These are phyloP conservation scores for Tamandua tetradactyla DNA, from an alignment of 2,797 vertebrate genomes.

Conservation along the genomic window DNA sequence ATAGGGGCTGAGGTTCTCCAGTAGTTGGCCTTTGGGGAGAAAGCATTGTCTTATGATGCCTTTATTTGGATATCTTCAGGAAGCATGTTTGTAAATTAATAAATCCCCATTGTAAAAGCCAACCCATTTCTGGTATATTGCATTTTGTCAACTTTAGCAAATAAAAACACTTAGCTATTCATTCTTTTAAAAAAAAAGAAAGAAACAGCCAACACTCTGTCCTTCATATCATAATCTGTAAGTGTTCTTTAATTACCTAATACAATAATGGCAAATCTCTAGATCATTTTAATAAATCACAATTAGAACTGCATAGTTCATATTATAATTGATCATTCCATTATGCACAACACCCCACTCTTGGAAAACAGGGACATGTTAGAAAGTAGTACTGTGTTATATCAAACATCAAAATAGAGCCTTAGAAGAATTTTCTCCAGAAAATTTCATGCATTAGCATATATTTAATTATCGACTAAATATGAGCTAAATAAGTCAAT, in stretches of 20 bases:
- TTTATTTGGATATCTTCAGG: too few relatives aligned
- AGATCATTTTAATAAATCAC: conserved; percentile 38
- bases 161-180: neutral
- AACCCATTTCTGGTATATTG: too few relatives aligned
- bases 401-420: neutral
- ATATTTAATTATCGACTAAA: neutral
- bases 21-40: too few relatives aligned
- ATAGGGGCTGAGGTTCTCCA: too few relatives aligned
- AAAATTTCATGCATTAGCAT: neutral
- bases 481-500: neutral
- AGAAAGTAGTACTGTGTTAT: neutral
- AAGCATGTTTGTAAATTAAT: too few relatives aligned
- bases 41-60: too few relatives aligned
- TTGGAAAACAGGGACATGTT: neutral
- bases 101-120: too few relatives aligned
- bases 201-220: neutral
- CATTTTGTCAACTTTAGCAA: too few relatives aligned
- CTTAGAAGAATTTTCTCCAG: neutral
- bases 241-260: conserved; percentile 42
- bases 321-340: conserved; percentile 4
- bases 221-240: neutral
- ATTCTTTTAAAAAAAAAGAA: neutral
- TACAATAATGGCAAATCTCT: neutral
- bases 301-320: neutral
- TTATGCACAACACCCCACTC: neutral